Evolutionary conservation across 92 coral and sea anemone species (phyloP).

Genomic region (Actinostola sp.): DNA sequence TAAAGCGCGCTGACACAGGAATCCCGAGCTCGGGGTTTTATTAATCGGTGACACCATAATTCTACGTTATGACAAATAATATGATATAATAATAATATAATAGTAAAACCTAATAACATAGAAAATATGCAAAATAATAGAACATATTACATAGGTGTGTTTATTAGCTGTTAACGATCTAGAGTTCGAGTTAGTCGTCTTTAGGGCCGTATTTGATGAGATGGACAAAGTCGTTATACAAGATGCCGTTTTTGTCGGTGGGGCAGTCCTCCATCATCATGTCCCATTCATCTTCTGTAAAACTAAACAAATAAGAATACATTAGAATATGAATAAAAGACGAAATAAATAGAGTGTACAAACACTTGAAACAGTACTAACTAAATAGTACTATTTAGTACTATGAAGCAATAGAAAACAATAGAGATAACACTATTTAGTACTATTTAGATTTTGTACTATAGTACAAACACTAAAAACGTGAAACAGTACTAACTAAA

Average conservation of each 20-base stretch:
- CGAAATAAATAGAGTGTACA: not conserved
- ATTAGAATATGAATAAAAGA: not conserved
- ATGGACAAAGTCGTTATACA: constrained; percentile 55
- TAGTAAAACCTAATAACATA: constrained; percentile 3
- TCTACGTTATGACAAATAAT: no score
- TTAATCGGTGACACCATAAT: not conserved
- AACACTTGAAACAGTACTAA: not conserved
- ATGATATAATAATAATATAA: not conserved
- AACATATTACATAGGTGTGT: not conserved
- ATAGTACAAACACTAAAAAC: no score
- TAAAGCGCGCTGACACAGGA: constrained; percentile 5
- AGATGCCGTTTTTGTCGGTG: constrained; percentile 54
- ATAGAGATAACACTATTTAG: no score
- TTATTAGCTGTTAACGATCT: not conserved
- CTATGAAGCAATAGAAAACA: no score
- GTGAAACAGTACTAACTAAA: no score
- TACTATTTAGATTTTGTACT: no score
- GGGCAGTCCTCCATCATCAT: constrained; percentile 54
- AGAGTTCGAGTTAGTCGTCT: constrained; percentile 56
- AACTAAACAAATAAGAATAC: constrained; percentile 6
- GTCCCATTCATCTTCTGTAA: constrained; percentile 48
- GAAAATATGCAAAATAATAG: not conserved
- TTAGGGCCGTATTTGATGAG: constrained; percentile 69
- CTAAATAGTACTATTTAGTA: not conserved
- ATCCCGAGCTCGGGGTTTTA: constrained; percentile 18